Evolutionary conservation across 1,140 invertebrate species (phyloP), one percentile per base, ranked within the genome.

Genomic region (Phocides pigmalion): DNA sequence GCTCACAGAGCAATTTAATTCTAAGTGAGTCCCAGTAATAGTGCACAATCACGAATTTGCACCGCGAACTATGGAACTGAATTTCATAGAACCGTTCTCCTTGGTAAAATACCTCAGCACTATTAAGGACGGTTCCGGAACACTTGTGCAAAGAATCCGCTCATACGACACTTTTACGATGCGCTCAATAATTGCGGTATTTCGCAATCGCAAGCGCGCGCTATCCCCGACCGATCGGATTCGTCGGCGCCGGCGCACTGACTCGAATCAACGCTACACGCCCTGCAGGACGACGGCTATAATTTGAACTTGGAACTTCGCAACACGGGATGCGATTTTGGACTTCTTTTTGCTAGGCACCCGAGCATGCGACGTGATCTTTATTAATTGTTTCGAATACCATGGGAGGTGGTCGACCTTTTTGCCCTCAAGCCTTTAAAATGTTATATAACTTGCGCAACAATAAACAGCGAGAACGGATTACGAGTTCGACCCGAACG

Each of bases 181-280:
- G 22, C 41, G 50, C 28, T 42, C 50, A 70, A 63, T 66, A 67
- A 66, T 68, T 73, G 75, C 76, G 64, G 44, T 74, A 64, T 68
- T 78, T 74, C 68, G 73, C 72, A 73, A 58, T 53, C 25, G 54
- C 11, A 37, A 65, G 67, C 62, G 54, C 59, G 61, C 74, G 64
- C 69, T 61, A 72, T 62, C 61, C 64, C 75, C 84, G 79, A 73
- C 79, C 84, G 80, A 66, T 76, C 84, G 67, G 71, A 79, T 53
- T 75, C 74, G 65, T 77, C 79, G 74, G 79, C 81, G 80, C 78
- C 62, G 59, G 79, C 81, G 80, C 80, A 87, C 84, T 87, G 59
- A 50, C 42, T 44, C 39, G 64, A 51, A 53, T 16, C 15, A 62
- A 51, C 74, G 67, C 67, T 61, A 64, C 68, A 72, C 69, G 66